Conservation (phyloP, 2,797 vertebrate genomes). For the Hydrolagus colliei region DNA sequence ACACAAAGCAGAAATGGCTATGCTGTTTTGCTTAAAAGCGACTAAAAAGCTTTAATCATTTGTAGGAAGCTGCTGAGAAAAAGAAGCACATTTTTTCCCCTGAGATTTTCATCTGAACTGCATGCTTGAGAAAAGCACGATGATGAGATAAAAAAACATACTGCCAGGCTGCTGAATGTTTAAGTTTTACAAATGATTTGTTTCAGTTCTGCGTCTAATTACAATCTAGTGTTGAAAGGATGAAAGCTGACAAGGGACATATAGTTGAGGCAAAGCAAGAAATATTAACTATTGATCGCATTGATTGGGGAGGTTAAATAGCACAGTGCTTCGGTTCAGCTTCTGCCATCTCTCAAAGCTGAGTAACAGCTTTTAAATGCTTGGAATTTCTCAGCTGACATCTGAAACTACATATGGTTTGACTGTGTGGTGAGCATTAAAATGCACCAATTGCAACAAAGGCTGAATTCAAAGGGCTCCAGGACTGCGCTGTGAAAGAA, state of each 20-base stretch:
- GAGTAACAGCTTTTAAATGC: slow-evolving; percentile 22
- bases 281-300: slow-evolving; percentile 31
- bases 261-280: slow-evolving; percentile 22
- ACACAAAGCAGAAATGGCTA: too few relatives aligned
- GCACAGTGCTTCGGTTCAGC: slow-evolving; percentile 18
- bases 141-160: not conserved
- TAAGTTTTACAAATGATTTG: not conserved
- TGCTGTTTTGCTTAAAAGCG: slow-evolving; percentile 19
- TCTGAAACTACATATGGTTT: slow-evolving; percentile 26
- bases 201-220: slow-evolving; percentile 1
- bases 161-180: not conserved
- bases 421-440: slow-evolving; percentile 23
- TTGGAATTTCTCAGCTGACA: slow-evolving; percentile 7
- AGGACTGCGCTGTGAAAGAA: slow-evolving; percentile 12
- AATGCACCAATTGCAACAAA: slow-evolving; percentile 25
- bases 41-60: too few relatives aligned
- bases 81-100: too few relatives aligned
- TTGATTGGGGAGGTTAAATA: slow-evolving; percentile 25
- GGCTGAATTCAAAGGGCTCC: slow-evolving; percentile 18
- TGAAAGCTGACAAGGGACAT: slow-evolving; percentile 24
- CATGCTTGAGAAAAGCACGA: not conserved
- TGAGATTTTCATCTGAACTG: not conserved
- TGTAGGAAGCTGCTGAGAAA: too few relatives aligned
- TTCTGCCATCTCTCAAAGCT: slow-evolving; percentile 20
- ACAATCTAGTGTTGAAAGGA: slow-evolving; percentile 22